These are phyloP conservation scores for Eupithecia vulgata DNA, from an alignment of 2,888 invertebrate genomes.

Conservation along the genomic window DNA sequence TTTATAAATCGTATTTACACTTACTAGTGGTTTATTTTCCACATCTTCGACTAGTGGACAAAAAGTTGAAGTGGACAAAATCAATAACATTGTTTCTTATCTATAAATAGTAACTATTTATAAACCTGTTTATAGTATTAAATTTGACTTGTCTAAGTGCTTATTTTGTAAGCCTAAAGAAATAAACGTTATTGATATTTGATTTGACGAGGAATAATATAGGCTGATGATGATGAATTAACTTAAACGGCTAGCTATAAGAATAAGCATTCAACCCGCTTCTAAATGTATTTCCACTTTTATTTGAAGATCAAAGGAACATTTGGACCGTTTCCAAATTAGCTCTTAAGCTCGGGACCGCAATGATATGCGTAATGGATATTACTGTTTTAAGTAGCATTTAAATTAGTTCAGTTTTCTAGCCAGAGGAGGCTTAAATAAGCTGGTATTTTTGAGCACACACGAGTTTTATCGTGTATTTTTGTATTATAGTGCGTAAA, in stretches of 20 bases:
- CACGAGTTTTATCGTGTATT: neutral
- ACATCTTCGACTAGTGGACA: too few relatives aligned
- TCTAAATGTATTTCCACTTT: constrained; percentile 62
- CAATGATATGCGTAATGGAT: constrained; percentile 72
- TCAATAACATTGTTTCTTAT: too few relatives aligned
- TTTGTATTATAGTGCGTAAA: too few relatives aligned
- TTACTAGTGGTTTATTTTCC: too few relatives aligned
- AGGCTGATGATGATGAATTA: neutral
- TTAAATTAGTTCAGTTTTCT: constrained; percentile 20
- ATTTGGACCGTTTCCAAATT: constrained; percentile 78
- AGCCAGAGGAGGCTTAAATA: neutral
- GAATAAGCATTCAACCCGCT: constrained; percentile 34
- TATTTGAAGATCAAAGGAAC: constrained; percentile 72
- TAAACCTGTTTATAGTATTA: too few relatives aligned
- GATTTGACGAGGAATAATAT: too few relatives aligned
- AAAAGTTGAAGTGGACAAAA: too few relatives aligned
- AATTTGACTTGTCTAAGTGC: too few relatives aligned
- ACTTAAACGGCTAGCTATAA: constrained; percentile 18
- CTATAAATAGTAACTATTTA: too few relatives aligned
- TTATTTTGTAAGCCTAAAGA: too few relatives aligned
- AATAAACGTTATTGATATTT: too few relatives aligned
- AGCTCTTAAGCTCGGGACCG: constrained; percentile 71
- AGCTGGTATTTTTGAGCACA: neutral
- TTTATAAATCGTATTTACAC: too few relatives aligned
- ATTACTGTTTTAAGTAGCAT: constrained; percentile 48